Percentiles rank a stretch among this genome's conserved stretches.
These are phyloP conservation scores for Perca flavescens DNA, from an alignment of 2,113 vertebrate genomes.

Conservation along the genomic window DNA sequence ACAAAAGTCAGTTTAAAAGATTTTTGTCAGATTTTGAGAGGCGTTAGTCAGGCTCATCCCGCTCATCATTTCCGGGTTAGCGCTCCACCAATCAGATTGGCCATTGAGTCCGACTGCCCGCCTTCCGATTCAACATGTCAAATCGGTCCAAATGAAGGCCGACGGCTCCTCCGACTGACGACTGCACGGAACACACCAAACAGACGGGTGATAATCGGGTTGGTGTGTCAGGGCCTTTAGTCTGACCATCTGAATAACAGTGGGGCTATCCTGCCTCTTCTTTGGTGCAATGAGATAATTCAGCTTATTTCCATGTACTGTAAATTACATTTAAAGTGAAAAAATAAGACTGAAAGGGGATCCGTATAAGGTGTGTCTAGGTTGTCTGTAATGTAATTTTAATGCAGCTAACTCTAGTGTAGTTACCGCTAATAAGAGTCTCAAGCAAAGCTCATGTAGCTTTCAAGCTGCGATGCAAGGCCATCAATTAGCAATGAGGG, in stretches of 20 bases:
- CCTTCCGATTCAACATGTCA: too few relatives aligned
- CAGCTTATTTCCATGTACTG: neutral
- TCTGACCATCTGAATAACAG: neutral
- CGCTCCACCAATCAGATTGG: too few relatives aligned
- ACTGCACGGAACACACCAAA: too few relatives aligned
- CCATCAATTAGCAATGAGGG: slow-evolving; percentile 78
- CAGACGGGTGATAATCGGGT: too few relatives aligned
- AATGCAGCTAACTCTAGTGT: slow-evolving; percentile 60
- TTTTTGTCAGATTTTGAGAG: too few relatives aligned
- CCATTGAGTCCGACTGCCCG: too few relatives aligned
- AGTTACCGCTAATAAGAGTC: slow-evolving; percentile 74
- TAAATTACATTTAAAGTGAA: slow-evolving; percentile 55
- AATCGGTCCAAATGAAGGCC: too few relatives aligned
- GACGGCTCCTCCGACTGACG: too few relatives aligned
- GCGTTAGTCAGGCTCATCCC: too few relatives aligned
- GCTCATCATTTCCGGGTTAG: too few relatives aligned
- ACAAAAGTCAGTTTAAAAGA: too few relatives aligned
- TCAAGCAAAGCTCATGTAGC: slow-evolving; percentile 52
- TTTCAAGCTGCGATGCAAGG: slow-evolving; percentile 63
- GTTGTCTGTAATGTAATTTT: slow-evolving; percentile 70
- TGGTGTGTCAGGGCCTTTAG: neutral
- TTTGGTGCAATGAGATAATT: slow-evolving; percentile 15
- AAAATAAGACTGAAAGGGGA: slow-evolving; percentile 47
- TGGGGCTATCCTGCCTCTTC: neutral
- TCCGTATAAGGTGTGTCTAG: slow-evolving; percentile 55